phyloP scores from a whole-genome alignment of 1,140 invertebrate genomes.

The Cydia pomonella region DNA sequence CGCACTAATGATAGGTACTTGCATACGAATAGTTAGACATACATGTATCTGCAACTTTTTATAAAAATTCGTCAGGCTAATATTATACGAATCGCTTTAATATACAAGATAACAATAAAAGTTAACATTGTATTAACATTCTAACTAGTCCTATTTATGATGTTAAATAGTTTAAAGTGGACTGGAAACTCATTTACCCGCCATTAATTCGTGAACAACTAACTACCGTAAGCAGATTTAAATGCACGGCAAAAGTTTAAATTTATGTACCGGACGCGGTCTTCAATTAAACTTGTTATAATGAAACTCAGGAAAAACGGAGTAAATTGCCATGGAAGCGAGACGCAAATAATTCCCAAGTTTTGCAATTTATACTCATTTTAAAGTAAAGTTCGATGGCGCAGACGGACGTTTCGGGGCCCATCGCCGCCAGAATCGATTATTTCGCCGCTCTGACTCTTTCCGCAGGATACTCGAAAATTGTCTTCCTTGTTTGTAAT shows the following conservation, averaged over 20 bases:
- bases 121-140: constrained; percentile 3
- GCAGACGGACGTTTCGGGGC: constrained; percentile 43
- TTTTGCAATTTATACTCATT: constrained; percentile 72
- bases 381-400: constrained; percentile 65
- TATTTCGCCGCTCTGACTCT: constrained; percentile 43
- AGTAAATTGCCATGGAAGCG: constrained; percentile 63
- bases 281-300: constrained; percentile 77
- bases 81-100: background rate
- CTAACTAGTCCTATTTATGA: constrained; percentile 22
- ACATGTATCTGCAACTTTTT: too few relatives aligned
- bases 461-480: constrained; percentile 37
- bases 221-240: constrained; percentile 73
- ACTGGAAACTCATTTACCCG: constrained; percentile 69
- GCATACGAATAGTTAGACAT: too few relatives aligned
- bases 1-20: too few relatives aligned
- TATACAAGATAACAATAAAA: constrained; percentile 6
- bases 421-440: constrained; percentile 42
- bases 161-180: constrained; percentile 41
- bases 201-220: constrained; percentile 58
- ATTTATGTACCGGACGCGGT: constrained; percentile 75
- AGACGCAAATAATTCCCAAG: constrained; percentile 69
- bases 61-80: too few relatives aligned
- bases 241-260: constrained; percentile 76
- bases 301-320: constrained; percentile 73
- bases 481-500: constrained; percentile 44